Percentiles rank a stretch among this genome's conserved stretches.
phyloP scores from a whole-genome alignment of 2,113 vertebrate species.

The Tringa solitaria region DNA sequence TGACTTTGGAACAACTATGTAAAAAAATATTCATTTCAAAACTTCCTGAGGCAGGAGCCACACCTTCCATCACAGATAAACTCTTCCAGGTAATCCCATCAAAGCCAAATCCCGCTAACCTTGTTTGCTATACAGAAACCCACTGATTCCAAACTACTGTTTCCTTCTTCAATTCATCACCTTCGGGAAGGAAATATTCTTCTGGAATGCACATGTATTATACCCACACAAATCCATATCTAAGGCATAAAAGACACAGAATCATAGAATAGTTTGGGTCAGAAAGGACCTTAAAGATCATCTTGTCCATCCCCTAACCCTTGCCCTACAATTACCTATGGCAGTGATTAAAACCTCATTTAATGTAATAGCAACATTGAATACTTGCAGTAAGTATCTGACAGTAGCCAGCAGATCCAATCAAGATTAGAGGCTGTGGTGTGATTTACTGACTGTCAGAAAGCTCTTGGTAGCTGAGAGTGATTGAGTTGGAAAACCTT shows the following conservation, averaged over 20 bases:
- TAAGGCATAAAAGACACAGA: background rate
- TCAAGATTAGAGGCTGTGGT: background rate
- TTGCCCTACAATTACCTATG: background rate
- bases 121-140: background rate
- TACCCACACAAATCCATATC: background rate
- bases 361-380: background rate
- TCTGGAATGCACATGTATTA: background rate
- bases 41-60: background rate
- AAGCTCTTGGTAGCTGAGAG: background rate
- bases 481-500: background rate
- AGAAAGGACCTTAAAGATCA: no score
- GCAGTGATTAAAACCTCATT: background rate
- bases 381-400: background rate
- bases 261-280: no score
- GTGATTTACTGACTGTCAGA: constrained; percentile 20
- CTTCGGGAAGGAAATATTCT: background rate
- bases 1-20: background rate
- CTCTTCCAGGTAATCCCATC: constrained; percentile 8
- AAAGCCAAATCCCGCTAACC: background rate
- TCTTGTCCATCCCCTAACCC: no score
- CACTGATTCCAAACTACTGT: background rate
- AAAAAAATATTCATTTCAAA: background rate
- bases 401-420: background rate
- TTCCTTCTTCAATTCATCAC: background rate
- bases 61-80: background rate